Evolutionary conservation across 2,888 invertebrate genomes (phyloP).

Genomic region (Rhodophaea formosa): DNA sequence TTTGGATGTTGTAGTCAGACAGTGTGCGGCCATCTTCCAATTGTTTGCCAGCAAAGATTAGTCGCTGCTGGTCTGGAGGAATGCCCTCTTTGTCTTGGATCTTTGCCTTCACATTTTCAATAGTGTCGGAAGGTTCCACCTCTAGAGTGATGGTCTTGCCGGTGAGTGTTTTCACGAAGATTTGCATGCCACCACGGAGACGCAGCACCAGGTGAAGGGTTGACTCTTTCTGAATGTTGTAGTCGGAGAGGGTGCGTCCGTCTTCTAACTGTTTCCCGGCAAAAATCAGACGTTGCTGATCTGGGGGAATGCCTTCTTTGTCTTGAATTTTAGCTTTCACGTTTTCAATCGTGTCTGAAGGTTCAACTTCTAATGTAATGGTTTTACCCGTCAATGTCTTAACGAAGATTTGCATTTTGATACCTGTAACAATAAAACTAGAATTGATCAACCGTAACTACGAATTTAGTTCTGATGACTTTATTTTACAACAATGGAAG

Average conservation of each 20-base stretch:
- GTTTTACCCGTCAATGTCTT: conserved; percentile 49
- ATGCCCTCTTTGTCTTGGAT: conserved; percentile 92
- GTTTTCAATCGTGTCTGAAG: conserved; percentile 41
- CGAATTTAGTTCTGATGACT: conserved; percentile 38
- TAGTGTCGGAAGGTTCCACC: conserved; percentile 91
- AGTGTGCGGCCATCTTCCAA: conserved; percentile 39
- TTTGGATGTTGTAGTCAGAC: conserved; percentile 42
- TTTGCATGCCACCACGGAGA: conserved; percentile 83
- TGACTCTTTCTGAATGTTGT: conserved; percentile 41
- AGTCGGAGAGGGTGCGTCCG: conserved; percentile 38
- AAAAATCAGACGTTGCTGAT: conserved; percentile 41
- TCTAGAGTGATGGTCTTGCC: conserved; percentile 94
- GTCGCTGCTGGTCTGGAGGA: conserved; percentile 86
- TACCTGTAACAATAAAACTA: conserved; percentile 52
- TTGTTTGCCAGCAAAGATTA: conserved; percentile 44
- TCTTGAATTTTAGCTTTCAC: conserved; percentile 37
- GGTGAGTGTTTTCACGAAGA: conserved; percentile 93
- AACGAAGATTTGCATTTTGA: conserved; percentile 54
- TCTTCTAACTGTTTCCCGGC: conserved; percentile 41
- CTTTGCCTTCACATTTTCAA: conserved; percentile 93
- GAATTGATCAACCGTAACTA: conserved; percentile 37
- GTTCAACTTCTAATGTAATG: conserved; percentile 45
- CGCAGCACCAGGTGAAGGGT: conserved; percentile 39
- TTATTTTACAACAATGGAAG: conserved; percentile 29
- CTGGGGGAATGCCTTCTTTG: conserved; percentile 43